phyloP scores from a whole-genome alignment of 2,113 vertebrate species.

The Cariama cristata region DNA sequence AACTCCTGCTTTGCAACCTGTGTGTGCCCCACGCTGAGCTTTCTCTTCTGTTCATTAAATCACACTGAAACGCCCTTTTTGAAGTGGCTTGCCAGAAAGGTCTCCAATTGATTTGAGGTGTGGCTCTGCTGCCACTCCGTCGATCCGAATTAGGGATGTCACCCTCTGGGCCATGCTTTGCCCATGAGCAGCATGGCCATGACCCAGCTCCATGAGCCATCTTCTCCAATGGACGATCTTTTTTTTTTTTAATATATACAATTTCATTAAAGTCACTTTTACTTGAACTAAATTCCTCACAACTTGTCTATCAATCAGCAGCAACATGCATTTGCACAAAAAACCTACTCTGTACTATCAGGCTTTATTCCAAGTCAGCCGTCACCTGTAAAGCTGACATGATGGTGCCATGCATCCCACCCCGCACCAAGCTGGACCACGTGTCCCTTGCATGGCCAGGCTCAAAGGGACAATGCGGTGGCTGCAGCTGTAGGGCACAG shows the following conservation, averaged over 20 bases:
- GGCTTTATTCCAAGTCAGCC: neutral
- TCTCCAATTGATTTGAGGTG: neutral
- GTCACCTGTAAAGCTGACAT: neutral
- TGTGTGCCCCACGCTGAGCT: neutral
- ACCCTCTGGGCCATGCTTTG: neutral
- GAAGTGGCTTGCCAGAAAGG: constrained; percentile 1
- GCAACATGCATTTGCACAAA: neutral
- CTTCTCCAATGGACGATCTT: neutral
- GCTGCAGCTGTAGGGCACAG: neutral
- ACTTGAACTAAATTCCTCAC: neutral
- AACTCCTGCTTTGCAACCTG: neutral
- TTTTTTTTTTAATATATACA: neutral
- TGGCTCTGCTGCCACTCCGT: fast-evolving
- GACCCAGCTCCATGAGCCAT: neutral
- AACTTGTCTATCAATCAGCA: neutral
- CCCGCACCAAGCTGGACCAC: too few relatives aligned
- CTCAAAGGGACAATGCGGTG: neutral
- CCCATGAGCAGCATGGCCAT: fast-evolving
- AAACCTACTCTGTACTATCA: neutral
- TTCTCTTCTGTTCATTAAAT: neutral
- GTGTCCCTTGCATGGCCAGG: neutral
- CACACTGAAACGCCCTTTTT: neutral
- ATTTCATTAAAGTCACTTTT: neutral
- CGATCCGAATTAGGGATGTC: neutral
- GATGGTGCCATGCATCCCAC: neutral